A percentile compares a stretch with the other conserved stretches of the same genome.
These are phyloP conservation scores for Acanthopagrus latus DNA, from an alignment of 2,797 vertebrate genomes.

Conservation along the genomic window DNA sequence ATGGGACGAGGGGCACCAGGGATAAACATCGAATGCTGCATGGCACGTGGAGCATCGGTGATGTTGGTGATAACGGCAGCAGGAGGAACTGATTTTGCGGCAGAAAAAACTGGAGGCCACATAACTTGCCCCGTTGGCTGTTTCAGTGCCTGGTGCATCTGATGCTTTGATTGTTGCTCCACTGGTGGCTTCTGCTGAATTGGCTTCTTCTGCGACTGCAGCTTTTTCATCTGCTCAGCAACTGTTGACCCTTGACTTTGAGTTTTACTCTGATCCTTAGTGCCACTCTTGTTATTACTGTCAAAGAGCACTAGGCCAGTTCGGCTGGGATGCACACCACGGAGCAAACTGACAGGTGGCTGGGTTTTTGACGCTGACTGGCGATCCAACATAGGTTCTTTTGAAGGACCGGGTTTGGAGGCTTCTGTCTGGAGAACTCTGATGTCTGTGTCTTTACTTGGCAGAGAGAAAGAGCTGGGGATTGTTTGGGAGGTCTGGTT, in stretches of 20 bases:
- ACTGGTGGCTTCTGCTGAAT: no score
- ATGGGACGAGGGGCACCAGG: neutral
- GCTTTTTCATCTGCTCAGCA: no score
- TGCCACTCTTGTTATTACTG: neutral
- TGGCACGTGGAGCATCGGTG: neutral
- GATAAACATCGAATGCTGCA: rapidly evolving
- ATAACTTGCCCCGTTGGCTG: neutral
- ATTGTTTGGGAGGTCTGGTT: neutral
- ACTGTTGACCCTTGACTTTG: neutral
- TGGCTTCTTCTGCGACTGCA: no score
- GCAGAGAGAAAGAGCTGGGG: slow-evolving; percentile 46
- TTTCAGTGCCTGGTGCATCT: neutral
- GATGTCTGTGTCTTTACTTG: slow-evolving; percentile 63
- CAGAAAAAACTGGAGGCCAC: slow-evolving; percentile 15
- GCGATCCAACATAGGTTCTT: slow-evolving; percentile 7
- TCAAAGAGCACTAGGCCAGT: slow-evolving; percentile 62
- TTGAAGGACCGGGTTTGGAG: slow-evolving; percentile 46
- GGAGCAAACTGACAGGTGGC: neutral
- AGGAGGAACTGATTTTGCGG: neutral
- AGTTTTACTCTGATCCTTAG: slow-evolving; percentile 12
- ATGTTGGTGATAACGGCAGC: neutral
- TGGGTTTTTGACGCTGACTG: slow-evolving; percentile 2
- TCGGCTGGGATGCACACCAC: slow-evolving; percentile 40
- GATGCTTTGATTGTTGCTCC: no score
- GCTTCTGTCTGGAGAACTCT: slow-evolving; percentile 36